These are phyloP conservation scores for Pantherophis vulpinus DNA, from an alignment of 2,797 vertebrate genomes.

Conservation along the genomic window DNA sequence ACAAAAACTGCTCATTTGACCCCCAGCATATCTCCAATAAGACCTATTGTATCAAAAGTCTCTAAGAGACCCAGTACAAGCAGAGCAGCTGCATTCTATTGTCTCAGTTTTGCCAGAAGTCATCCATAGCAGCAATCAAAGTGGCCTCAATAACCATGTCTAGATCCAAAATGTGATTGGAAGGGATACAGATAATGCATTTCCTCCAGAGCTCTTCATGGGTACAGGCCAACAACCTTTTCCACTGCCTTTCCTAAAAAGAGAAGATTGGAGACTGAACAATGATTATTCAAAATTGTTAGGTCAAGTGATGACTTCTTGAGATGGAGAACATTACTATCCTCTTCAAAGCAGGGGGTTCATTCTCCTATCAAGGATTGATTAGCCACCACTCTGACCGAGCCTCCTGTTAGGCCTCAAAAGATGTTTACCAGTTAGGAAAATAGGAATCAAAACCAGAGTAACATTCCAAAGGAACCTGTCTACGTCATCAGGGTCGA, in stretches of 20 bases:
- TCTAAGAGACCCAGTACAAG: background rate
- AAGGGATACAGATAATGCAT: background rate
- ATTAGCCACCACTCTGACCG: background rate
- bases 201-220: background rate
- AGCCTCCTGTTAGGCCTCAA: background rate
- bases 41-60: background rate
- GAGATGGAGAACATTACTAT: background rate
- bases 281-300: background rate
- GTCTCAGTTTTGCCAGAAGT: background rate
- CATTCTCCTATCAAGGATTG: background rate
- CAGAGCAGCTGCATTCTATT: background rate
- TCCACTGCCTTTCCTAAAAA: background rate
- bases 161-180: background rate
- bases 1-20: background rate
- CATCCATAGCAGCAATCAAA: background rate
- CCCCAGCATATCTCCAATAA: background rate
- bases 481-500: background rate
- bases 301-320: background rate
- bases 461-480: background rate
- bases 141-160: background rate
- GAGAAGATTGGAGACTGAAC: background rate
- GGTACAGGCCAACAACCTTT: background rate
- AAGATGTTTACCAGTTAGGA: background rate
- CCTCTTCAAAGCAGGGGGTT: background rate
- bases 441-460: background rate